Conservation (phyloP, 1,140 invertebrate genomes). For the Euura saliciscinereae region DNA sequence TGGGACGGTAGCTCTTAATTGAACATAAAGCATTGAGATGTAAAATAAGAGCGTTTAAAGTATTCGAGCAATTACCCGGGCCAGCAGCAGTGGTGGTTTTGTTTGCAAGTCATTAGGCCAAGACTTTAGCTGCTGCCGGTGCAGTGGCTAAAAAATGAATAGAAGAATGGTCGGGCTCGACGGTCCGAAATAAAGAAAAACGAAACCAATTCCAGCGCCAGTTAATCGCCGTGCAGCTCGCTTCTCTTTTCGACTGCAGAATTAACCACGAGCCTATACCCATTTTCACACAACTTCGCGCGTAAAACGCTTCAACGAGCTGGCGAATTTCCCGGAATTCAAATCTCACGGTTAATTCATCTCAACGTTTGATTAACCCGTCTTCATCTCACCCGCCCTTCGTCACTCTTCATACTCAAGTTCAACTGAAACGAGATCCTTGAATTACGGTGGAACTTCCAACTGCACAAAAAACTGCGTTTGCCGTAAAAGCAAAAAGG, state of each 20-base stretch:
- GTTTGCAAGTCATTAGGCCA: conserved; percentile 45
- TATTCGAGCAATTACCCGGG: conserved; percentile 8
- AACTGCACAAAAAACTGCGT: too few species aligned
- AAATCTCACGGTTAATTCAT: neutral
- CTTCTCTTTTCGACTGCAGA: neutral
- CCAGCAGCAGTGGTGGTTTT: conserved; percentile 28
- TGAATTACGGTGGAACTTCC: too few species aligned
- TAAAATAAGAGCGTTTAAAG: conserved; percentile 8
- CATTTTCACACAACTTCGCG: neutral
- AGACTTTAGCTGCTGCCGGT: conserved; percentile 33
- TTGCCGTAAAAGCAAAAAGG: too few species aligned
- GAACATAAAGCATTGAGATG: neutral
- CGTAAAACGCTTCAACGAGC: neutral
- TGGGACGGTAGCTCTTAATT: conserved; percentile 1
- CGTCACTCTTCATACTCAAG: neutral
- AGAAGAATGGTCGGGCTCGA: conserved; percentile 30
- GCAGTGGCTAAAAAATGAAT: conserved; percentile 39
- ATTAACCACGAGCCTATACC: neutral
- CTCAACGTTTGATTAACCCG: neutral
- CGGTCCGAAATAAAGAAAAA: conserved; percentile 38
- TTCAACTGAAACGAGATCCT: too few species aligned
- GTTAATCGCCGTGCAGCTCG: neutral
- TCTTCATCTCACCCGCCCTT: neutral
- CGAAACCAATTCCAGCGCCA: conserved; percentile 41
- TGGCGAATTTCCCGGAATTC: neutral